phyloP scores from a whole-genome alignment of 2,888 invertebrate genomes.

The Adelphocoris suturalis region DNA sequence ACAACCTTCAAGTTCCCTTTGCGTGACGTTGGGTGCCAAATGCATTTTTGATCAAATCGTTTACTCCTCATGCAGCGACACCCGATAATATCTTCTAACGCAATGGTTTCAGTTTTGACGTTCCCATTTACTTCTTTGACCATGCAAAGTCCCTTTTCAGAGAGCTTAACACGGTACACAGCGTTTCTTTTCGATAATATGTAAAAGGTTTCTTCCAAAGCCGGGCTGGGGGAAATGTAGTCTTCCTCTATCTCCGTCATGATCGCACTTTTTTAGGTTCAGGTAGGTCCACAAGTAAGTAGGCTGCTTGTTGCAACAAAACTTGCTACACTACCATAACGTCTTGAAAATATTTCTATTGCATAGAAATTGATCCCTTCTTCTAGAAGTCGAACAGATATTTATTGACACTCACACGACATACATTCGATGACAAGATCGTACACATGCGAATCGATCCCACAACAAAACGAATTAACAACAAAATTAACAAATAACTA shows the following conservation, averaged over 20 bases:
- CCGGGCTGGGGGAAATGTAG: conserved; percentile 39
- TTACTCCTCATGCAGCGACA: conserved; percentile 88
- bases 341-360: neutral
- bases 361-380: neutral
- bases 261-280: neutral
- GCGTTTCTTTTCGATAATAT: conserved; percentile 90
- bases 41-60: conserved; percentile 82
- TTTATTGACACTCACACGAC: neutral
- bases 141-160: conserved; percentile 87
- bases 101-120: conserved; percentile 87
- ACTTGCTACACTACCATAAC: neutral
- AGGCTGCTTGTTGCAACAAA: neutral
- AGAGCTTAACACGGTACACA: conserved; percentile 88
- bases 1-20: conserved; percentile 74
- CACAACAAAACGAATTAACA: no score
- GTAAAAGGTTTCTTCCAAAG: conserved; percentile 90
- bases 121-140: conserved; percentile 86
- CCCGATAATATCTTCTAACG: conserved; percentile 88
- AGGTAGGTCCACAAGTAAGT: neutral
- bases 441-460: neutral
- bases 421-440: no score
- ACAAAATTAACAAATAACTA: no score
- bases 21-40: conserved; percentile 82
- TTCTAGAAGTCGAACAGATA: neutral
- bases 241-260: conserved; percentile 43